Conservation (phyloP, 2,113 vertebrate species). For the Mohoua ochrocephala region DNA sequence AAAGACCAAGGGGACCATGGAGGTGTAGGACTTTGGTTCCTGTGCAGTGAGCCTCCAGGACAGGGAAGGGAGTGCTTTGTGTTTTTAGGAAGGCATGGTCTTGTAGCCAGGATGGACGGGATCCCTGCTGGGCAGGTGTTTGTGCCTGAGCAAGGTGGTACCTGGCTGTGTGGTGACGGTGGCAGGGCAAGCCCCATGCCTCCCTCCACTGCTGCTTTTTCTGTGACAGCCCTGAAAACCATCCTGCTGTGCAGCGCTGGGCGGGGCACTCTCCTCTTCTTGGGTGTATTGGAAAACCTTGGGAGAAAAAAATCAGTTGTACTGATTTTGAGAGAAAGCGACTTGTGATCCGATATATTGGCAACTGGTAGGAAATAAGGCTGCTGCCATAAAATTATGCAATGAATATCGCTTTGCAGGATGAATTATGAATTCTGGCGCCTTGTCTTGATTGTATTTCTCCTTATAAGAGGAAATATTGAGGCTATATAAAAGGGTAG, state of each 20-base stretch:
- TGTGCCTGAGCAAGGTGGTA: rapidly evolving
- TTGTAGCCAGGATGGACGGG: not conserved
- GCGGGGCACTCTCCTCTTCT: rapidly evolving
- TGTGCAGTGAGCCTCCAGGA: not conserved
- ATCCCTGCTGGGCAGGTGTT: not conserved
- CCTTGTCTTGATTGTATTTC: not conserved
- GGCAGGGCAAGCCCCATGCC: not conserved
- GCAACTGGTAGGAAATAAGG: not conserved
- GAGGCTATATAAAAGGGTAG: not conserved
- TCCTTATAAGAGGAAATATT: not conserved
- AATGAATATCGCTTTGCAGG: not conserved
- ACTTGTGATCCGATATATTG: not conserved
- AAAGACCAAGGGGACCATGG: rapidly evolving
- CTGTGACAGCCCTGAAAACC: not conserved
- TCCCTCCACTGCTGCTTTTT: not conserved
- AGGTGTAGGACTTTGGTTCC: not conserved
- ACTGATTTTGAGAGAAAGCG: not conserved
- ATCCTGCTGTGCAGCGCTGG: not conserved
- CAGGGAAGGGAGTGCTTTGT: not conserved
- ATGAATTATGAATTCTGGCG: not conserved
- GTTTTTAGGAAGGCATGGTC: not conserved
- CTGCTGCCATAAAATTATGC: not conserved
- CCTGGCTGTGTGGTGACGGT: rapidly evolving
- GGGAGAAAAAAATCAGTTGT: not conserved
- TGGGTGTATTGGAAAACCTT: not conserved